Conservation (phyloP, 2,797 vertebrate species). For the Menidia menidia region DNA sequence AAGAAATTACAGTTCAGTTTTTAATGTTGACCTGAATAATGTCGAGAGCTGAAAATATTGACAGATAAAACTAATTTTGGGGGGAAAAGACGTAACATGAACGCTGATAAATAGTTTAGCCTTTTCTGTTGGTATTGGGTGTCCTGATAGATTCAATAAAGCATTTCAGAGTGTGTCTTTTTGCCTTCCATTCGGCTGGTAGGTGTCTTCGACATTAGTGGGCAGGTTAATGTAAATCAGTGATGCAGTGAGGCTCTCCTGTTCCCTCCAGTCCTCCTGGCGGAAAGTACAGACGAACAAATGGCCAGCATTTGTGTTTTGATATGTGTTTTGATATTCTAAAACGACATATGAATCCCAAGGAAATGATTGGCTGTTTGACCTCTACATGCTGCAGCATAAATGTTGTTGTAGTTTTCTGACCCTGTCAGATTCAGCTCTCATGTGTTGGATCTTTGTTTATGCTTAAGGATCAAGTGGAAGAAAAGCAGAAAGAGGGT, state of each 20-base stretch:
- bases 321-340: too few relatives aligned
- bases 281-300: background rate
- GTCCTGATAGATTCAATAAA: background rate
- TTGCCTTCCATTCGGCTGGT: slow-evolving; percentile 16
- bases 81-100: background rate
- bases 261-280: background rate
- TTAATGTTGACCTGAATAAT: slow-evolving; percentile 13
- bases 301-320: background rate
- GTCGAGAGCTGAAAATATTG: background rate
- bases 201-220: slow-evolving; percentile 17
- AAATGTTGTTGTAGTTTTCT: background rate
- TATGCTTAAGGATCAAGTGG: slow-evolving; percentile 10
- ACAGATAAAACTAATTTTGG: background rate
- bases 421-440: slow-evolving; percentile 6
- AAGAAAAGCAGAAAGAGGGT: background rate
- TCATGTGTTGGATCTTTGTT: slow-evolving; percentile 1
- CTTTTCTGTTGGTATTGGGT: background rate
- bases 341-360: too few relatives aligned
- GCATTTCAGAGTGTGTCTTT: background rate
- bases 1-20: background rate
- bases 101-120: background rate
- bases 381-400: background rate
- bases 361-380: background rate
- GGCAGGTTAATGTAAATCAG: slow-evolving; percentile 34
- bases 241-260: background rate